Base-by-base conservation (phyloP, 2,888 invertebrate genomes). In the Athalia cordata region DNA sequence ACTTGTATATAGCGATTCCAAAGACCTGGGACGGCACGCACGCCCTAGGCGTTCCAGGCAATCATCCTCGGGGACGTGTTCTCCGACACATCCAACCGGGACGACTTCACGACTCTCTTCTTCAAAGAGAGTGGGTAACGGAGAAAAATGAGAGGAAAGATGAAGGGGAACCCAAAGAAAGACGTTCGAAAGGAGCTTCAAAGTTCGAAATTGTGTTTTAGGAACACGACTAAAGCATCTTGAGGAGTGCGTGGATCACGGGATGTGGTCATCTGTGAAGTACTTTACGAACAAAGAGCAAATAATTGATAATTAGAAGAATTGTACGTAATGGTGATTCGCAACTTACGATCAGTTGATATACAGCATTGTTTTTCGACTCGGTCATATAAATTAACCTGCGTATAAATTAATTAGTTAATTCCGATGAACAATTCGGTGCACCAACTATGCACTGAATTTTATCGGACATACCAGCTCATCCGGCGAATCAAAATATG, bases 21-120 rank as follows among this genome's bases (percentile, higher is more conserved):
- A 68, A 68, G 68, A 68, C 68, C 68, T 68, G 55, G 72, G 76
- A 77, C 59, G 80, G 79, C 80, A 81, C 82, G 83, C 82, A 85
- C 83, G 82, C 83, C 81, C 64, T 67, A 75, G 82, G 83, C 83
- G 65, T 78, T 79, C 79, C 81, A 78, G 80, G 82, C 83, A 85
- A 84, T 85, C 84, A 83, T 82, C 82, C 81, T 80, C 79, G 78
- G 81, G 81, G 81, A 83, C 81, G 82, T 81, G 79, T 80, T 82
- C 80, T 80, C 79, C 81, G 68, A 52, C 68, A 68, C 68, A 68
- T 68, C 55, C 68, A 6, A 68, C 68, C 68, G 52, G 52, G 68
- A 55, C 29, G 59, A 61, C 72, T 72, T 61, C 57, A 61, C 57
- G 59, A 61, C 59, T 47, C 47, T 72, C 57, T 72, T 29, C 29